A percentile compares a stretch with the other conserved stretches of the same genome.
phyloP scores from a whole-genome alignment of 2,888 invertebrate species.

The Philaethria dido region DNA sequence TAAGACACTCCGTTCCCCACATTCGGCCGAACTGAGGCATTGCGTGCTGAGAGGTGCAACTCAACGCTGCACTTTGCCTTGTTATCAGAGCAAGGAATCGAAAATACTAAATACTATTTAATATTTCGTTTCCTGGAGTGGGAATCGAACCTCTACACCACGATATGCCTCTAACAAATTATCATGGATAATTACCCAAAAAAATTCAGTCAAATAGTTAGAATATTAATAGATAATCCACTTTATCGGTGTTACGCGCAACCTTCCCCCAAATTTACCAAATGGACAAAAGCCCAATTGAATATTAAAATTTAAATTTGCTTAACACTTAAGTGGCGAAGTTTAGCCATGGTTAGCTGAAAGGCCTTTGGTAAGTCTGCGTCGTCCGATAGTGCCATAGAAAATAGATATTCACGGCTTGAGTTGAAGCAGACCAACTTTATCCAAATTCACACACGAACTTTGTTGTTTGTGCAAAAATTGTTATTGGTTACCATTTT shows the following conservation, averaged over 20 bases:
- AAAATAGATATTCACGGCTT: constrained; percentile 82
- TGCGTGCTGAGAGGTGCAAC: too few species aligned
- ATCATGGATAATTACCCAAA: constrained; percentile 5
- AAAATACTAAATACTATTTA: too few species aligned
- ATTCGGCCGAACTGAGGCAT: too few species aligned
- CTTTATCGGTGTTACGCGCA: constrained; percentile 45
- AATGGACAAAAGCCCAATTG: constrained; percentile 72
- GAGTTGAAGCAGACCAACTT: constrained; percentile 70
- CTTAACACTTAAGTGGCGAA: constrained; percentile 73
- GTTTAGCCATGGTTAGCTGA: constrained; percentile 71
- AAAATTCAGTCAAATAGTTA: constrained; percentile 12
- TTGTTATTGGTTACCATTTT: not conserved
- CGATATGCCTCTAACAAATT: too few species aligned
- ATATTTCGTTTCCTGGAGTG: too few species aligned
- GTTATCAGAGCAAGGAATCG: too few species aligned
- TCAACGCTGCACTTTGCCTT: too few species aligned
- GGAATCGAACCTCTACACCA: not conserved
- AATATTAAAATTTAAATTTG: constrained; percentile 83
- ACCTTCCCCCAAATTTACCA: constrained; percentile 49
- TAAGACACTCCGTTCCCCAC: too few species aligned
- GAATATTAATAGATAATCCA: constrained; percentile 36
- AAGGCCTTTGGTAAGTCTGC: constrained; percentile 75
- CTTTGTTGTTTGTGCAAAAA: constrained; percentile 12
- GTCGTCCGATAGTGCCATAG: constrained; percentile 80
- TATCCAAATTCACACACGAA: constrained; percentile 53